Base-by-base conservation (phyloP, 2,797 vertebrate species). In the Harpagifer antarcticus region DNA sequence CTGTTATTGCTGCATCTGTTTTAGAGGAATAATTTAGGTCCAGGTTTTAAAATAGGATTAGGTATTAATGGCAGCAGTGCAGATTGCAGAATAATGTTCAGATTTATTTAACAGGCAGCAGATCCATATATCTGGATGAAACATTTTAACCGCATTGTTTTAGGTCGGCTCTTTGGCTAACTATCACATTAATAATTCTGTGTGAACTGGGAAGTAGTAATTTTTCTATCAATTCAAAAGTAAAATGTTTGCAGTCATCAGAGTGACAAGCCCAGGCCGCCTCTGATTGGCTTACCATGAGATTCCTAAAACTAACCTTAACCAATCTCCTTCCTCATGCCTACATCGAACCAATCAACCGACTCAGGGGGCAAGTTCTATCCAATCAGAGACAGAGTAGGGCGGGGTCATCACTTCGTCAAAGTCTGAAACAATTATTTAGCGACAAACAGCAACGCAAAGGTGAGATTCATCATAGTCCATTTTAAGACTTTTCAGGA, bases 1-100 rank as follows among this genome's bases (percentile, higher is more conserved):
- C 62, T 55, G 63, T 72, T 60, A 44, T 48, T 44, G 50, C 58
- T 68, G 61, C 58, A 59, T 17, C 74, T 27, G 27, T 27, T 27
- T 27, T 67, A 67, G 40, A 72, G 19, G 19, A 48, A 69, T 16
- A 31, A 52, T 57, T 20, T 43, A n/a, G 49, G 9, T 37, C 12
- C 40, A 43, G 23, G 44, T 33, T 45, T 23, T 50, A 45, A 60
- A 55, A 68, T 43, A 44, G 43, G 40, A 43, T 70, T 8, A 43
- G 44, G 5, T 57, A 20, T 56, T 64, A 47, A 65, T 3, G 13
- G 42, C 47, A 31, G 50, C 31, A 14, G 10, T 53, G 17, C 8
- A 54, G 14, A 14, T 8, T 53, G 17, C 5, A 54, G 14, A 31
- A 19, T 5, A 44, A 42, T 53, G 9, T 47, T n/a, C 19, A 15